These are phyloP conservation scores for Brenthis ino DNA, from an alignment of 2,888 invertebrate species.

Conservation along the genomic window DNA sequence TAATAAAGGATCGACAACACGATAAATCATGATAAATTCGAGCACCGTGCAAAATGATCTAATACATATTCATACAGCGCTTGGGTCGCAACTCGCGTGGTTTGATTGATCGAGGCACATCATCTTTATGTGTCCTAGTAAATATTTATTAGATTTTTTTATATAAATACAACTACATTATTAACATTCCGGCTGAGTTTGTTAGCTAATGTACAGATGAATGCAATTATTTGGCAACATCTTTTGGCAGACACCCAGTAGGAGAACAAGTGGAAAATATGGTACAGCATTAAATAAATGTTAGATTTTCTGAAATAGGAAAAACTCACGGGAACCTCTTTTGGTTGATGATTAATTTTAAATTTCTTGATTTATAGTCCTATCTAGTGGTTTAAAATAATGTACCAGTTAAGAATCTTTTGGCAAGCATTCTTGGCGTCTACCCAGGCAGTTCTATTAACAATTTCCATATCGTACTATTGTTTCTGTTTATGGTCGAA, in stretches of 20 bases:
- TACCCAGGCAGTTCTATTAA: slow-evolving; percentile 49
- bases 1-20: slow-evolving; percentile 43
- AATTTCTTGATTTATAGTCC: slow-evolving; percentile 22
- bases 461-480: slow-evolving; percentile 52
- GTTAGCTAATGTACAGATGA: slow-evolving; percentile 58
- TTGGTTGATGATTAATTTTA: slow-evolving; percentile 25
- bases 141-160: slow-evolving; percentile 21
- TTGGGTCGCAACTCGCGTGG: slow-evolving; percentile 19
- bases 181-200: slow-evolving; percentile 52
- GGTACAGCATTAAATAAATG: slow-evolving; percentile 29
- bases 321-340: slow-evolving; percentile 14
- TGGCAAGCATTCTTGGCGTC: slow-evolving; percentile 54
- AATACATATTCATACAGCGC: slow-evolving; percentile 27
- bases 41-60: slow-evolving; percentile 27
- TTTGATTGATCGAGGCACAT: slow-evolving; percentile 23
- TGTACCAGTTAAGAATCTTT: slow-evolving; percentile 52
- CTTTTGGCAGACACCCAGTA: slow-evolving; percentile 66
- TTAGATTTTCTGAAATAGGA: slow-evolving; percentile 26
- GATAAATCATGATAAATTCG: slow-evolving; percentile 41
- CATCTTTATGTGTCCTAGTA: slow-evolving; percentile 10
- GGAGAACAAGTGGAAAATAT: slow-evolving; percentile 39
- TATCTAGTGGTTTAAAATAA: slow-evolving; percentile 25
- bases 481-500: slow-evolving; percentile 41
- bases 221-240: slow-evolving; percentile 69
- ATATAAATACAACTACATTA: slow-evolving; percentile 35